Base-by-base conservation (phyloP, 2,797 vertebrate genomes). In the Allochrocebus solatus region DNA sequence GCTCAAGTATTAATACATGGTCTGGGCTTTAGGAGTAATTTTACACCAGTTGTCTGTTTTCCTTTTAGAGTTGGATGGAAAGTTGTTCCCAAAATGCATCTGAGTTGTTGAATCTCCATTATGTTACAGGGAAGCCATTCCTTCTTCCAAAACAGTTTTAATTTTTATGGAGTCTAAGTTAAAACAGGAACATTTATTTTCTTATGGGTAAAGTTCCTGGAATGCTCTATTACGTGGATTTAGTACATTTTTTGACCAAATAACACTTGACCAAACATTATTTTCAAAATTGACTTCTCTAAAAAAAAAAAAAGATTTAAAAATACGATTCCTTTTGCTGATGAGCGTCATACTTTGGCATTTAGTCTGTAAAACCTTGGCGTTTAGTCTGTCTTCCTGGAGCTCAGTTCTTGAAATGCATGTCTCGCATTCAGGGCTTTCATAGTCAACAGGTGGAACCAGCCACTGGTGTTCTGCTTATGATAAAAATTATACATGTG, bases 161-260 rank as follows among this genome's bases (percentile, higher is more conserved):
- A 83, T 89, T 95, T 97, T 97, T 95, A 95, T 89, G 76, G 89
- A 30, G 36, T 81, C 81, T 86, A 74, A 95, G 90, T 89, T 95
- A 96, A 97, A 95, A 95, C 78, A 94, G 88, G 79, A 93, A 95
- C 85, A 50, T 96, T 94, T 92, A 53, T 96, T 95, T 97, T 95
- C 92, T 98, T 92, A 72, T 28, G 72, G 53, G 59, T 55, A 93
- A 90, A 70, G 91, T 96, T 93, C 72, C 93, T 95, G 78, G 95
- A 88, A 91, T 70, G 24, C 72, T 82, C 26, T 53, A 33, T 48
- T 24, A 48, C 0, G 1, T 93, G 41, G 64, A 59, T 89, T 93
- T 81, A 67, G 80, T 33, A 46, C 8, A 41, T 89, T 92, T 41
- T 90, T 92, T 90, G 85, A 91, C 50, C 80, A 92, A 97, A 85